Evolutionary conservation across 2,888 invertebrate species (phyloP).

Genomic region (Apodemia hepburni): DNA sequence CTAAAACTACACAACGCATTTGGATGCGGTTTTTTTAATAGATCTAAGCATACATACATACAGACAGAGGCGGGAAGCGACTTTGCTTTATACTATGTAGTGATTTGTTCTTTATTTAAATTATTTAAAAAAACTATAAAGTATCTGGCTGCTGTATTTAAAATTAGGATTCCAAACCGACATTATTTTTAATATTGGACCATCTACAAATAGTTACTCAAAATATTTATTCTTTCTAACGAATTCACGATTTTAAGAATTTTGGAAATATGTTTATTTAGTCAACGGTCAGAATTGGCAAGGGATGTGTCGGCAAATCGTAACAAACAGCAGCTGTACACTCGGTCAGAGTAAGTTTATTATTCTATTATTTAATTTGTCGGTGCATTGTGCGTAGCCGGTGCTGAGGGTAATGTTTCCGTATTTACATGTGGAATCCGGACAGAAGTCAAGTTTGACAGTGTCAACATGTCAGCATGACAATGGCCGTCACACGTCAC

Average conservation of each 20-base stretch:
- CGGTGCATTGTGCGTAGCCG: constrained; percentile 58
- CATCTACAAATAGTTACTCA: no score
- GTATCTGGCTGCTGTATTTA: no score
- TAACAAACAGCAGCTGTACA: constrained; percentile 52
- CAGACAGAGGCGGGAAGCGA: no score
- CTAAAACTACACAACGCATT: no score
- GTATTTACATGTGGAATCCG: constrained; percentile 74
- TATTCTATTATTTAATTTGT: constrained; percentile 78
- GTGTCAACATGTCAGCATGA: constrained; percentile 75
- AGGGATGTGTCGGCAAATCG: constrained; percentile 13
- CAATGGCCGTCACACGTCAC: constrained; percentile 74
- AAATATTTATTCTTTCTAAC: not conserved
- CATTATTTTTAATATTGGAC: no score
- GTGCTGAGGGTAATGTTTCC: constrained; percentile 65
- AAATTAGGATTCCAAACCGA: no score
- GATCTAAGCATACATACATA: no score
- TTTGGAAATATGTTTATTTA: not conserved
- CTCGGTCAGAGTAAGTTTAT: constrained; percentile 46
- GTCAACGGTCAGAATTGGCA: constrained; percentile 10
- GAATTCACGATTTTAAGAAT: not conserved
- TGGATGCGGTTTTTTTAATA: no score
- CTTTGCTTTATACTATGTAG: no score
- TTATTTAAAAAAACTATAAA: no score
- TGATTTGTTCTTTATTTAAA: no score
- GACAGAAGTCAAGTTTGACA: constrained; percentile 77